Evolutionary conservation across 2,797 vertebrate genomes (phyloP).

Genomic region (Clarias laeviceps): DNA sequence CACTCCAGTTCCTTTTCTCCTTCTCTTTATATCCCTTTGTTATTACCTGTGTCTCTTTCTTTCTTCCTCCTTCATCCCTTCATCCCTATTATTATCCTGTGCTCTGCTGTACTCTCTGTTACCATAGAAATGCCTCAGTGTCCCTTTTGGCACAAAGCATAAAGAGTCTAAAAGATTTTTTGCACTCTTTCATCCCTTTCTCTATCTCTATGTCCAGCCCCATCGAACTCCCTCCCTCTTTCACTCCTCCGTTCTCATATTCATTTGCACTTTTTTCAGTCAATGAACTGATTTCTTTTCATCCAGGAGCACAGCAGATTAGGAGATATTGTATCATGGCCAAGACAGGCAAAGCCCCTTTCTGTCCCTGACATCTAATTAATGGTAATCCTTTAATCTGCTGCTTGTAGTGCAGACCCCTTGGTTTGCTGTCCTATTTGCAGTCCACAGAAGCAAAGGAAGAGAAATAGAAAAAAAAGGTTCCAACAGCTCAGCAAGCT

Average conservation of each 20-base stretch:
- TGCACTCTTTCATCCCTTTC: slow-evolving; percentile 64
- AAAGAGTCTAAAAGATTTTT: slow-evolving; percentile 63
- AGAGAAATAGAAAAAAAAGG: slow-evolving; percentile 13
- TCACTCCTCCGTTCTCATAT: slow-evolving; percentile 48
- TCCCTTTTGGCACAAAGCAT: slow-evolving; percentile 61
- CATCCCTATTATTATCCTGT: slow-evolving; percentile 65
- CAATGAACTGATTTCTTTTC: slow-evolving; percentile 83
- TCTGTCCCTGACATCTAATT: slow-evolving; percentile 82
- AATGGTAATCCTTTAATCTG: slow-evolving; percentile 93
- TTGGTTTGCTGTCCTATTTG: slow-evolving; percentile 79
- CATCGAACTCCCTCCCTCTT: slow-evolving; percentile 55
- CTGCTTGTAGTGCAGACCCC: slow-evolving; percentile 74
- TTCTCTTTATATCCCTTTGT: slow-evolving; percentile 59
- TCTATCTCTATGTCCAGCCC: slow-evolving; percentile 54
- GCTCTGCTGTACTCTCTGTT: slow-evolving; percentile 60
- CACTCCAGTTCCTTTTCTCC: slow-evolving; percentile 56
- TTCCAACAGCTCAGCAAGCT: slow-evolving; percentile 70
- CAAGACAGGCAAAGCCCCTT: slow-evolving; percentile 81
- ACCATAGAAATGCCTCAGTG: slow-evolving; percentile 68
- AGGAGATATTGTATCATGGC: slow-evolving; percentile 87
- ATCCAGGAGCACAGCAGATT: slow-evolving; percentile 80
- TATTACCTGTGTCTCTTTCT: slow-evolving; percentile 67
- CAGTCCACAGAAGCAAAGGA: slow-evolving; percentile 64
- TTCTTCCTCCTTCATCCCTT: slow-evolving; percentile 60
- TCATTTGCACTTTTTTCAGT: slow-evolving; percentile 74